Evolutionary conservation across 2,888 invertebrate species (phyloP).

Genomic region (Dusona sp.): DNA sequence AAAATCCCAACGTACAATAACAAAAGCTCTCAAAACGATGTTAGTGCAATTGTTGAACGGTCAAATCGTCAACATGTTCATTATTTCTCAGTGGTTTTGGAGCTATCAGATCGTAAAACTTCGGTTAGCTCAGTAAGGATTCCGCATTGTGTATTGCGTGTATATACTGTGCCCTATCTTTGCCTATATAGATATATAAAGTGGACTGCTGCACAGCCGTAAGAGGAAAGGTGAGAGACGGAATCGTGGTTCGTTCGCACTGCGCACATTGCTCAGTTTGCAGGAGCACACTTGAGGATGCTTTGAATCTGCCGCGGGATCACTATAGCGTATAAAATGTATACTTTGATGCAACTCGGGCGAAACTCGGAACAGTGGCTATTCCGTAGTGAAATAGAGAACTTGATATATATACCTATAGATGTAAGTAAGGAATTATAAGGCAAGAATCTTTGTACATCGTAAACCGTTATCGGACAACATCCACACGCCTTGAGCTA

Average conservation of each 20-base stretch:
- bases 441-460: slow-evolving; percentile 43
- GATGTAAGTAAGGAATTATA: slow-evolving; percentile 54
- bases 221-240: slow-evolving; percentile 63
- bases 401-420: slow-evolving; percentile 14
- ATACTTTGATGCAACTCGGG: slow-evolving; percentile 34
- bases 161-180: slow-evolving; percentile 6
- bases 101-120: slow-evolving; percentile 13
- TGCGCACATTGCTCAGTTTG: slow-evolving; percentile 28
- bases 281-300: slow-evolving; percentile 37
- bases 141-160: neutral
- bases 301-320: slow-evolving; percentile 65
- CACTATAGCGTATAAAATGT: slow-evolving; percentile 21
- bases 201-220: slow-evolving; percentile 44
- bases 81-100: neutral
- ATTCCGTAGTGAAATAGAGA: slow-evolving; percentile 9
- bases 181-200: slow-evolving; percentile 35
- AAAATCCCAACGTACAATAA: neutral
- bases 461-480: slow-evolving; percentile 29
- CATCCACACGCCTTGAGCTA: slow-evolving; percentile 39
- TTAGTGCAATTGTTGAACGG: neutral
- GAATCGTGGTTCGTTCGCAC: slow-evolving; percentile 49
- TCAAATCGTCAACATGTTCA: neutral
- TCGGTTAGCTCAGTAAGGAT: neutral
- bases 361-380: slow-evolving; percentile 45
- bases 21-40: neutral